Evolutionary conservation across 2,888 invertebrate genomes (phyloP).

Genomic region (Pogonocherus hispidulus): DNA sequence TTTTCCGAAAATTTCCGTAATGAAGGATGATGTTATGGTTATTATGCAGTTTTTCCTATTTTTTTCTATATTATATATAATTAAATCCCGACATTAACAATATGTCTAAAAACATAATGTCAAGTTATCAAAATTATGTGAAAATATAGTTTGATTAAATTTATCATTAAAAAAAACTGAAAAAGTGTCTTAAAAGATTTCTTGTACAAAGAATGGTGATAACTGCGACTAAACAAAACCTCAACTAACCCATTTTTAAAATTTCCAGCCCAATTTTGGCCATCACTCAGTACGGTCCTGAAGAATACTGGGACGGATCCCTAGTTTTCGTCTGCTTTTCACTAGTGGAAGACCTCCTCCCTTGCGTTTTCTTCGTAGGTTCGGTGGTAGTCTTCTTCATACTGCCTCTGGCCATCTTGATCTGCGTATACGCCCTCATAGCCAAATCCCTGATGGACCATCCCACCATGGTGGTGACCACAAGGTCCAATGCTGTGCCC

Average conservation of each 20-base stretch:
- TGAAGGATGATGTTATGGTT: too few relatives aligned
- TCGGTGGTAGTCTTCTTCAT: constrained; percentile 89
- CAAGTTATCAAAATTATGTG: too few relatives aligned
- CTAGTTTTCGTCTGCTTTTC: constrained; percentile 85
- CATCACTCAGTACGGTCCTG: constrained; percentile 83
- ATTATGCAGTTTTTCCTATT: too few relatives aligned
- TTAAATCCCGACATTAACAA: too few relatives aligned
- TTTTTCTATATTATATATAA: too few relatives aligned
- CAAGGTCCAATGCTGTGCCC: constrained; percentile 70
- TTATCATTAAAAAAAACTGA: too few relatives aligned
- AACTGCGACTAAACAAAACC: constrained; percentile 20
- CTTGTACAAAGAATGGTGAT: constrained; percentile 37
- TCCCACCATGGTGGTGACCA: constrained; percentile 77
- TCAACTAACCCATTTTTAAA: constrained; percentile 28
- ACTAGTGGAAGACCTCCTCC: constrained; percentile 83
- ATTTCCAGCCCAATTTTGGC: constrained; percentile 85
- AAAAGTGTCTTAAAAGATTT: too few relatives aligned
- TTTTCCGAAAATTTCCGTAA: too few relatives aligned
- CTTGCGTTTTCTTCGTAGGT: constrained; percentile 83
- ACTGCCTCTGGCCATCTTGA: constrained; percentile 84
- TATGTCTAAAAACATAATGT: too few relatives aligned
- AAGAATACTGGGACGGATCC: constrained; percentile 80
- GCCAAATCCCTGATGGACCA: constrained; percentile 86
- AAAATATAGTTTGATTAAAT: too few relatives aligned
- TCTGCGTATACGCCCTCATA: constrained; percentile 87